phyloP scores from a whole-genome alignment of 2,888 invertebrate genomes.

The Drosophila histrio region DNA sequence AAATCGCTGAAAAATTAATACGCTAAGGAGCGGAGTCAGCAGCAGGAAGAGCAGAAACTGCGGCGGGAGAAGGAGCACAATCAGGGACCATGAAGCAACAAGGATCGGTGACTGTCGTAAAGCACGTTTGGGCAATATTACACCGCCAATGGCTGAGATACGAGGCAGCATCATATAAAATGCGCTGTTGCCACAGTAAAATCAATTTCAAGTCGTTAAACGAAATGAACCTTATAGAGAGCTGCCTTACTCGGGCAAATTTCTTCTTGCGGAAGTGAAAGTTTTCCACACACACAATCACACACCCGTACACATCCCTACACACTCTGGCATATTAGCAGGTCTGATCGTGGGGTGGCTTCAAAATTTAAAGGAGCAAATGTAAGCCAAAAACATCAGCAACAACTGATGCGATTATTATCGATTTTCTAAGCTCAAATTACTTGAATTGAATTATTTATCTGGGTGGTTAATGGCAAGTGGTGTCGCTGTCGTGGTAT shows the following conservation, averaged over 20 bases:
- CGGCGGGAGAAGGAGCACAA: slow-evolving; percentile 11
- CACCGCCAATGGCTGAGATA: slow-evolving; percentile 53
- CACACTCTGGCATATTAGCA: slow-evolving; percentile 40
- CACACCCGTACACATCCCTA: not conserved
- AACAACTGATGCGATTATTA: slow-evolving; percentile 66
- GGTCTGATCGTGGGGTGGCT: slow-evolving; percentile 29
- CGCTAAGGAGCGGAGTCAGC: slow-evolving; percentile 35
- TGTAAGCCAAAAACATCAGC: slow-evolving; percentile 31
- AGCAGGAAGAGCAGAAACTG: slow-evolving; percentile 15
- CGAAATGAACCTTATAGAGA: slow-evolving; percentile 78
- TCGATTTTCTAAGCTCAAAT: slow-evolving; percentile 65
- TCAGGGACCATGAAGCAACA: slow-evolving; percentile 40
- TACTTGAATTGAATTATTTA: slow-evolving; percentile 67
- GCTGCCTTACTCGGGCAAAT: slow-evolving; percentile 30
- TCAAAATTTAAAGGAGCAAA: slow-evolving; percentile 48
- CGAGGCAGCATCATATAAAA: slow-evolving; percentile 61
- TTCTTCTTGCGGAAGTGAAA: slow-evolving; percentile 47
- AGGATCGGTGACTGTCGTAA: slow-evolving; percentile 62
- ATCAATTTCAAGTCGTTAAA: slow-evolving; percentile 82
- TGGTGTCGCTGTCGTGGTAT: slow-evolving; percentile 5
- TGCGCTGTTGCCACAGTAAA: slow-evolving; percentile 72
- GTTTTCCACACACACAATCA: slow-evolving; percentile 19
- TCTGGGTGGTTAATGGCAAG: slow-evolving; percentile 21
- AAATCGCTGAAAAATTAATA: slow-evolving; percentile 76
- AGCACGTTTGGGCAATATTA: slow-evolving; percentile 79